Percentiles rank a stretch among this genome's conserved stretches.
Evolutionary conservation across 1,140 invertebrate species (phyloP).

Genomic region (Rhynchophorus ferrugineus): DNA sequence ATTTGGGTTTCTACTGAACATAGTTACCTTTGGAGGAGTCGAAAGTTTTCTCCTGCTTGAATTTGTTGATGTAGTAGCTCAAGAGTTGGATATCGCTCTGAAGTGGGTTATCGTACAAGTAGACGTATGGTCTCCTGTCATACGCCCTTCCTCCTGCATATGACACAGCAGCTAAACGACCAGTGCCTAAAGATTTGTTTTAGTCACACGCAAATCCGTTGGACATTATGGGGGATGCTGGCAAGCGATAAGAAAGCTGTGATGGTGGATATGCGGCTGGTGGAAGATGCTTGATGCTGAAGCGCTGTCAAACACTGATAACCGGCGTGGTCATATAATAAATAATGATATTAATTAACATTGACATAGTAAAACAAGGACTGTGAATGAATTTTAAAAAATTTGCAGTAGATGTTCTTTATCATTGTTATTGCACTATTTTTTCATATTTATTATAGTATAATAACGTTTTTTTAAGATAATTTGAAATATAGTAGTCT

Average conservation of each 20-base stretch:
- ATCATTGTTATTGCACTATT: too few species aligned
- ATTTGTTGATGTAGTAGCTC: constrained; percentile 41
- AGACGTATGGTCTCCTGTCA: constrained; percentile 60
- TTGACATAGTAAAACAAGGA: too few species aligned
- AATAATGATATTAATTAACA: too few species aligned
- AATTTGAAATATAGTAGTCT: too few species aligned
- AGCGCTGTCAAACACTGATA: too few species aligned
- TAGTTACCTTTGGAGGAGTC: constrained; percentile 24
- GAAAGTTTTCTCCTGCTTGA: constrained; percentile 36
- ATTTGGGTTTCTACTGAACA: not conserved
- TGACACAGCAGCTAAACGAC: constrained; percentile 67
- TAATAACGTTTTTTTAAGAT: too few species aligned
- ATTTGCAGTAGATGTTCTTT: too few species aligned
- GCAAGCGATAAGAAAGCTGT: constrained; percentile 2
- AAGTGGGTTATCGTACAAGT: constrained; percentile 48
- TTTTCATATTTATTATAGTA: too few species aligned
- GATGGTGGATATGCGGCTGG: not conserved
- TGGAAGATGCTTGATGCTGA: not conserved
- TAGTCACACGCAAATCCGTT: constrained; percentile 12
- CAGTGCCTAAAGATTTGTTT: constrained; percentile 47
- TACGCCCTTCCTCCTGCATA: constrained; percentile 70
- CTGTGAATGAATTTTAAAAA: too few species aligned
- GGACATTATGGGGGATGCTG: not conserved
- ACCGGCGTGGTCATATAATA: too few species aligned
- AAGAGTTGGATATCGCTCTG: constrained; percentile 40